Base-by-base conservation (phyloP, 2,797 vertebrate species). In the Rhinoraja longicauda region DNA sequence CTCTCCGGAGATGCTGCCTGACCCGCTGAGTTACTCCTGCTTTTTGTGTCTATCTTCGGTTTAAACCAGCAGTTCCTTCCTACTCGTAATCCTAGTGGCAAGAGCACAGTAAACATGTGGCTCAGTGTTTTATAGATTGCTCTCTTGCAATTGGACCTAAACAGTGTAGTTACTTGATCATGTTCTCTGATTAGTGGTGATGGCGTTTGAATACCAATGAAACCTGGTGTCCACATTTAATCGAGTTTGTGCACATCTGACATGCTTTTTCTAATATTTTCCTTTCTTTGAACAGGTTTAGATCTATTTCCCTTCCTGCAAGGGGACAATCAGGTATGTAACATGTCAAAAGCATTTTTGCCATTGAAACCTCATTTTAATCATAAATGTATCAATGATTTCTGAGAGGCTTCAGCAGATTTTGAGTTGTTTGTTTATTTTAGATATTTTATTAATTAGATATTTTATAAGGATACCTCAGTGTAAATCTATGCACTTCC, bases 291-390 rank as follows among this genome's bases (percentile, higher is more conserved):
- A 93, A n/a, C 96, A 99, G 99, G 99, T 95, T 96, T 99, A 96
- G 99, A 99, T 96, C 99, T 99, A 97, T 99, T 99, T 95, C 98
- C 98, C 94, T 99, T 99, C 95, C 97, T 99, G 95, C 98, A 99
- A 97, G 98, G 98, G 94, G 99, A 99, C 96, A 99, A 98, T 98
- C 98, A 99, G 98, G 99, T 99, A 96, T 93, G 97, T 96, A 45
- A 53, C 36, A 78, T 92, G 0, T 0, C 64, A 29, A 79, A 45
- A 7, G 0, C 1, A 0, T 0, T 73, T 91, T 45, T 75, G 21
- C 26, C 13, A 29, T 75, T 45, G 21, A 53, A 75, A 75, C 7
- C 39, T 91, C 72, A 67, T 72, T 72, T 91, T 72, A 24, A 13
- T 91, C 67, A 70, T 39, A 10, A 70, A 29, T 73, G 7, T 29